Percentiles rank a stretch among this genome's conserved stretches.
These are phyloP conservation scores for Cyprinella venusta DNA, from an alignment of 2,797 vertebrate genomes.

Conservation along the genomic window DNA sequence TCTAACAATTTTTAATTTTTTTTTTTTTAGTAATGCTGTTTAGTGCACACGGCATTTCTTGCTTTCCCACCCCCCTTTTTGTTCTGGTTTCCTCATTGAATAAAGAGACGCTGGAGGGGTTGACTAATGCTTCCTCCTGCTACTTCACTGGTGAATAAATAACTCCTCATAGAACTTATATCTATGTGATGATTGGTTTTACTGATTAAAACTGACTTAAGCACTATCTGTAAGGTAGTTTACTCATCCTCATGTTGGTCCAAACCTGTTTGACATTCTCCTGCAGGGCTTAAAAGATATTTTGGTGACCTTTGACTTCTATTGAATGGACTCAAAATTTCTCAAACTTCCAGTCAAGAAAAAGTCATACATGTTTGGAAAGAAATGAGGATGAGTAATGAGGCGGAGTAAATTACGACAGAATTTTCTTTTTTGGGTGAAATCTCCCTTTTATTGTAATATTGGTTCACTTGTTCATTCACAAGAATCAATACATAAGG, in stretches of 20 bases:
- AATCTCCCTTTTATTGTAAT: not conserved
- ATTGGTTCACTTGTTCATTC: not conserved
- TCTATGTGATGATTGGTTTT: not conserved
- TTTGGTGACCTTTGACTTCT: not conserved
- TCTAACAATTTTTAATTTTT: not conserved
- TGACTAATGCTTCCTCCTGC: not conserved
- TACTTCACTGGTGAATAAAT: not conserved
- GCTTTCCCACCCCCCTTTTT: not conserved
- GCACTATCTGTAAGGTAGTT: not conserved
- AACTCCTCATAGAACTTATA: not conserved
- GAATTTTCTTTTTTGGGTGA: not conserved
- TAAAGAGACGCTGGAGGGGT: not conserved
- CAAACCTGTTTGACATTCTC: not conserved
- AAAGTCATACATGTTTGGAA: not conserved
- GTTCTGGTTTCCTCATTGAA: not conserved
- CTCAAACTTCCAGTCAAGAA: not conserved
- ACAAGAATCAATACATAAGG: not conserved
- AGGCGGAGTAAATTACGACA: not conserved
- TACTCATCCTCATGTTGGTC: not conserved
- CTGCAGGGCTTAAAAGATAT: not conserved
- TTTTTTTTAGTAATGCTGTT: not conserved
- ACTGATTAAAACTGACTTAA: too few species aligned
- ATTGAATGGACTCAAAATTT: not conserved
- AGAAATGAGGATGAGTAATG: not conserved
- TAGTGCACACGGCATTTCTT: not conserved